Evolutionary conservation across 2,113 vertebrate genomes (phyloP).

Genomic region (Larimichthys polyactis): DNA sequence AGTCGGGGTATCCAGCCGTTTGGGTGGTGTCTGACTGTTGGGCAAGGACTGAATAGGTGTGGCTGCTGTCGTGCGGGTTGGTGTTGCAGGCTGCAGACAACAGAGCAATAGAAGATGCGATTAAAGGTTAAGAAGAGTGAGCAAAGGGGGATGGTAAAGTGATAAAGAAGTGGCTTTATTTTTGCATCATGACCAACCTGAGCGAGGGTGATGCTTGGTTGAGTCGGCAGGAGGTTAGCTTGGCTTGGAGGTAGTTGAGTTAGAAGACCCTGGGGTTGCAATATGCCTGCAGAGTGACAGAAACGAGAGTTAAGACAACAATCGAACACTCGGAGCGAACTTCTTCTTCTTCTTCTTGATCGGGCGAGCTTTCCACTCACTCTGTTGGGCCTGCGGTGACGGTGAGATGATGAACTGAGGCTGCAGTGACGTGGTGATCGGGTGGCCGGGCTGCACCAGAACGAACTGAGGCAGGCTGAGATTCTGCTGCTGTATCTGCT

Average conservation of each 20-base stretch:
- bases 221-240: conserved; percentile 99
- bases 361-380: conserved; percentile 77
- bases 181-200: conserved; percentile 85
- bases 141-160: not conserved
- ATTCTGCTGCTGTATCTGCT: conserved; percentile 97
- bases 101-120: not conserved
- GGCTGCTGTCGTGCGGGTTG: conserved; percentile 96
- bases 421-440: conserved; percentile 92
- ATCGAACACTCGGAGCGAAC: not conserved
- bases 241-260: conserved; percentile 99
- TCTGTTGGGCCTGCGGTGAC: conserved; percentile 95
- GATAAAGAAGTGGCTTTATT: not conserved
- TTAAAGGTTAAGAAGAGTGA: not conserved
- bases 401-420: conserved; percentile 99
- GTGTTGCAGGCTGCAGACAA: conserved; percentile 93
- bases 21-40: conserved; percentile 98
- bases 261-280: conserved; percentile 98
- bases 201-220: conserved; percentile 97
- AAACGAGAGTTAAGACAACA: not conserved
- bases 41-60: conserved; percentile 93
- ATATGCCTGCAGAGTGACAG: conserved; percentile 86
- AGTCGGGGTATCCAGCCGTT: conserved; percentile 96
- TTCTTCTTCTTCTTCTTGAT: not conserved
- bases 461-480: conserved; percentile 98
- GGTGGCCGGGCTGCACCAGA: conserved; percentile 93